A percentile compares a stretch with the other conserved stretches of the same genome.
Evolutionary conservation across 2,888 invertebrate species (phyloP).

Genomic region (Mesorhabditis spiculigera): DNA sequence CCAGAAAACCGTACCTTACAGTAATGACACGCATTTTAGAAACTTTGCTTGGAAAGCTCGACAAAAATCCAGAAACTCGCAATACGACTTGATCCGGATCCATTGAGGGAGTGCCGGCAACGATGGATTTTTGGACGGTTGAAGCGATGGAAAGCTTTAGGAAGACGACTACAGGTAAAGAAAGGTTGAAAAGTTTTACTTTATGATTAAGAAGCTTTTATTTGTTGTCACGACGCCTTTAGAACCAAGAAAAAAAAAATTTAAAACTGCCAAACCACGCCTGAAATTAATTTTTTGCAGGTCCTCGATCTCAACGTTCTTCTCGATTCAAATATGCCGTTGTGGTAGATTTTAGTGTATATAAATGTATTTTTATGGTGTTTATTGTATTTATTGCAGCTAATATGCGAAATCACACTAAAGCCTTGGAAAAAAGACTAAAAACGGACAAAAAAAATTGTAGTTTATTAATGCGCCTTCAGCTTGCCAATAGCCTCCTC

Average conservation of each 20-base stretch:
- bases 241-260: too few species aligned
- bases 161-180: conserved; percentile 3
- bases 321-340: not conserved
- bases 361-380: too few species aligned
- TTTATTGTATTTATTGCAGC: not conserved
- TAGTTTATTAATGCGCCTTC: not conserved
- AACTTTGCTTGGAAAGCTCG: too few species aligned
- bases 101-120: not conserved
- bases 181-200: not conserved
- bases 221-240: too few species aligned
- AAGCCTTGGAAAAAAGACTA: not conserved
- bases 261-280: too few species aligned
- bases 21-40: not conserved
- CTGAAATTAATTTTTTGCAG: not conserved
- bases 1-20: not conserved
- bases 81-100: not conserved
- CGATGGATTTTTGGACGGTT: not conserved
- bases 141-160: conserved; percentile 1
- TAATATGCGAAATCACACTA: not conserved
- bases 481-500: conserved; percentile 1
- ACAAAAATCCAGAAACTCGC: too few species aligned
- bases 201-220: too few species aligned
- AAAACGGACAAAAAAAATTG: not conserved
- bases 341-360: too few species aligned
- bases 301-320: not conserved